phyloP scores from a whole-genome alignment of 2,797 vertebrate species.

The Betta splendens region DNA sequence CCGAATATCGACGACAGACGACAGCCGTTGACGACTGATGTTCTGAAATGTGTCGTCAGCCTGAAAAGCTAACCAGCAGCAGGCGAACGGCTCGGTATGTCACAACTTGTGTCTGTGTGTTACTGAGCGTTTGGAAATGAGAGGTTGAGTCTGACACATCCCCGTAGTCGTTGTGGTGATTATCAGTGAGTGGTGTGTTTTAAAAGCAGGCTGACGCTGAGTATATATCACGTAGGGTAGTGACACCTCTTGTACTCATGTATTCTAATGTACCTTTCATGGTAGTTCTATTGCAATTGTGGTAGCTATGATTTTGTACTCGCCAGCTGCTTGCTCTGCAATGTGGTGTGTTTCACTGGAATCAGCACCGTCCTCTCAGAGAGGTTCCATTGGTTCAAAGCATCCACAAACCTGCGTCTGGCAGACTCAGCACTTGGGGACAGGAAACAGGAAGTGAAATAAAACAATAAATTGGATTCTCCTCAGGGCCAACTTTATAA shows the following conservation, averaged over 20 bases:
- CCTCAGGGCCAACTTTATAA: constrained; percentile 66
- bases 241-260: constrained; percentile 63
- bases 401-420: constrained; percentile 16
- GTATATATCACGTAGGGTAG: constrained; percentile 64
- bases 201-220: constrained; percentile 45
- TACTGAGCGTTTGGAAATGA: constrained; percentile 54
- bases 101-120: constrained; percentile 83
- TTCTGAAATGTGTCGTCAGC: constrained; percentile 23
- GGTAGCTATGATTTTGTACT: constrained; percentile 71
- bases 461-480: constrained; percentile 40
- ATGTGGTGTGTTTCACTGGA: constrained; percentile 72
- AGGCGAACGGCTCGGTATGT: constrained; percentile 53
- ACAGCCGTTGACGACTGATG: constrained; percentile 30
- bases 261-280: constrained; percentile 67
- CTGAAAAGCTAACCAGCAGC: constrained; percentile 21
- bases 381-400: constrained; percentile 34
- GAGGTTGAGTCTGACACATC: constrained; percentile 9
- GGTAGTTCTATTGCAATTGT: constrained; percentile 70
- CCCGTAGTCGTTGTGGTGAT: constrained; percentile 51
- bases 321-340: constrained; percentile 74
- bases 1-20: constrained; percentile 41
- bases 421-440: constrained; percentile 28
- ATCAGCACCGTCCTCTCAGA: constrained; percentile 53
- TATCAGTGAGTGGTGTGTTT: constrained; percentile 57
- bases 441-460: constrained; percentile 38